Base-by-base conservation (phyloP, 2,113 vertebrate genomes). In the Dromas ardeola region DNA sequence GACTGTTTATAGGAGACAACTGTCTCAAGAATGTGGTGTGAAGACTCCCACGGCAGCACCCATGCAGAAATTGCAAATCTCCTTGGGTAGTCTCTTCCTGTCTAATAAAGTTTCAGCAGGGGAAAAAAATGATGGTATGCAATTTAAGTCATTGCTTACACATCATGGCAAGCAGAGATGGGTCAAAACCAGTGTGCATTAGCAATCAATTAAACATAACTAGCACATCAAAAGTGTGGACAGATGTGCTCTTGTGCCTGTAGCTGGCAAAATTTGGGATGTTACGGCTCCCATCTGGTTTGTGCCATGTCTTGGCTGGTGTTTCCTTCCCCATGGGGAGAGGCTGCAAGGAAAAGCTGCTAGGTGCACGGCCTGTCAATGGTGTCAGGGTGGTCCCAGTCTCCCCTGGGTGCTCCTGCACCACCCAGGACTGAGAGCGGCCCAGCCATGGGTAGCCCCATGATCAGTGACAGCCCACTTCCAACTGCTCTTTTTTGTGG, bases 1-100 rank as follows among this genome's bases (percentile, higher is more conserved):
- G 81, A 56, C 61, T 96, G 84, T 86, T 95, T 91, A 87, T 76
- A 49, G 81, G 62, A 97, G 86, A 95, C 65, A 95, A 97, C 92
- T 72, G 77, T 76, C 80, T 91, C 69, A 92, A 89, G 94, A 95
- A 96, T 71, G 53, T 81, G 70, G 95, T 85, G 83, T 92, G 92
- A 93, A 95, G 91, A 92, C 73, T 97, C 94, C 91, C 93, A 97
- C 22, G 0, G 77, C 87, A 93, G 84, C 91, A 95, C 81, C 69
- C 58, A 8, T 77, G 81, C 83, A 95, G 73, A 80, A 95, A 90
- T 13, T 80, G 53, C 45, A 69, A 9, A 56, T 72, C 67, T 88
- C 4, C 50, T 92, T 71, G 47, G 47, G 34, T 26, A 90, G 76
- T 20, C 38, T 86, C 77, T 61, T 93, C 34, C 22, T 81, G 18